Evolutionary conservation across 2,888 invertebrate species (phyloP).

Genomic region (Caenorhabditis japonica): DNA sequence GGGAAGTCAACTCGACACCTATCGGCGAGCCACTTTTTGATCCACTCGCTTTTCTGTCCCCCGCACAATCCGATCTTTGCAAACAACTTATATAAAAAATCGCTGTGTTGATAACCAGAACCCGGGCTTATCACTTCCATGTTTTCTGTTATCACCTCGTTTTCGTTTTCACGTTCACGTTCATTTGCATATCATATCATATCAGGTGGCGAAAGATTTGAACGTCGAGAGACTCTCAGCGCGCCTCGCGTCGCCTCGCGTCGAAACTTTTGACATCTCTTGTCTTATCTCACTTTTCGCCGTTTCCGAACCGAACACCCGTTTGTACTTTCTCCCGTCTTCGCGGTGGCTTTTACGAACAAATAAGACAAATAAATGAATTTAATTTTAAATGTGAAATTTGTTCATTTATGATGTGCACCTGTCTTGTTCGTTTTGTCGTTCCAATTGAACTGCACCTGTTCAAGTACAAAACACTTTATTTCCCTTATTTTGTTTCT

Average conservation of each 20-base stretch:
- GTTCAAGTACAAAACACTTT: not conserved
- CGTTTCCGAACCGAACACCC: not conserved
- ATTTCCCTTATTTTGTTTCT: too few species aligned
- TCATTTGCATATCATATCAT: too few species aligned
- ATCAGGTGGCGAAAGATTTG: too few species aligned
- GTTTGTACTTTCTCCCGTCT: not conserved
- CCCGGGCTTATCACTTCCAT: too few species aligned
- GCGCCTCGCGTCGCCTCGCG: too few species aligned
- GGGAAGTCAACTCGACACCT: too few species aligned
- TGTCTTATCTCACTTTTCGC: slow-evolving; percentile 29
- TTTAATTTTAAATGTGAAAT: not conserved
- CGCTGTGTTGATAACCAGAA: too few species aligned
- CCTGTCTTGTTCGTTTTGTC: slow-evolving; percentile 4
- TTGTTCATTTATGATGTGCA: slow-evolving; percentile 15
- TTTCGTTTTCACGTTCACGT: slow-evolving; percentile 5
- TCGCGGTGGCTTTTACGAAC: not conserved
- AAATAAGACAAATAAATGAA: not conserved
- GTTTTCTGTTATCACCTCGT: slow-evolving; percentile 24
- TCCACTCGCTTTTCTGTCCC: too few species aligned
- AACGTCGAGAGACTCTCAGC: too few species aligned
- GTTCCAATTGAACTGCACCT: not conserved
- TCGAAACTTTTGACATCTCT: slow-evolving; percentile 13
- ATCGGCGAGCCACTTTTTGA: too few species aligned
- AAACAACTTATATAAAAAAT: too few species aligned
- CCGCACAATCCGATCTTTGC: too few species aligned